Conservation (phyloP, 1,140 invertebrate species). For the Lucilia sericata region DNA sequence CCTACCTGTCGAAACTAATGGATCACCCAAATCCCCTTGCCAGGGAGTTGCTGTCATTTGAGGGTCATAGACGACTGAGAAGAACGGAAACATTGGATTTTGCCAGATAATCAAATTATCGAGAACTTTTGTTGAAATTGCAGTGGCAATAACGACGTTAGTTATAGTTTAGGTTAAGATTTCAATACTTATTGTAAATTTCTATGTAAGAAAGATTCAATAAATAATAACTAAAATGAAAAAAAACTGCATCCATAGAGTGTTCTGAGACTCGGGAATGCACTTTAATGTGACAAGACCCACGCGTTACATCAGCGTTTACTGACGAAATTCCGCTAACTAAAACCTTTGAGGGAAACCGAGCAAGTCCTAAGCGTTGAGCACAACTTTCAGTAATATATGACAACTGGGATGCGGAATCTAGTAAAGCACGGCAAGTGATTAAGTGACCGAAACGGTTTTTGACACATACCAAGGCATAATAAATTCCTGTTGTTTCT, state of each 20-base stretch:
- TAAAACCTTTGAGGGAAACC: slow-evolving; percentile 19
- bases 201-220: too few relatives aligned
- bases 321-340: slow-evolving; percentile 31
- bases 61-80: too few relatives aligned
- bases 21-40: too few relatives aligned
- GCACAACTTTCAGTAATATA: slow-evolving; percentile 42
- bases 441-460: not conserved
- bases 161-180: too few relatives aligned
- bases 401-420: slow-evolving; percentile 38
- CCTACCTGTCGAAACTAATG: too few relatives aligned
- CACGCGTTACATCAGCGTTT: slow-evolving; percentile 8
- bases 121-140: too few relatives aligned
- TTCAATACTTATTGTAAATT: too few relatives aligned
- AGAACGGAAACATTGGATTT: too few relatives aligned
- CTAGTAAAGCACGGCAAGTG: slow-evolving; percentile 33
- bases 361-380: slow-evolving; percentile 19
- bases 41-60: too few relatives aligned
- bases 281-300: not conserved
- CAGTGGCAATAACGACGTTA: too few relatives aligned
- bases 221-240: too few relatives aligned
- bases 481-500: not conserved
- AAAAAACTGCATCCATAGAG: not conserved
- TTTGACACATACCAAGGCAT: not conserved
- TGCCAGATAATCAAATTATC: too few relatives aligned
- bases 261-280: slow-evolving; percentile 3